Base-by-base conservation (phyloP, 1,140 invertebrate species). In the Calliphora vicina region DNA sequence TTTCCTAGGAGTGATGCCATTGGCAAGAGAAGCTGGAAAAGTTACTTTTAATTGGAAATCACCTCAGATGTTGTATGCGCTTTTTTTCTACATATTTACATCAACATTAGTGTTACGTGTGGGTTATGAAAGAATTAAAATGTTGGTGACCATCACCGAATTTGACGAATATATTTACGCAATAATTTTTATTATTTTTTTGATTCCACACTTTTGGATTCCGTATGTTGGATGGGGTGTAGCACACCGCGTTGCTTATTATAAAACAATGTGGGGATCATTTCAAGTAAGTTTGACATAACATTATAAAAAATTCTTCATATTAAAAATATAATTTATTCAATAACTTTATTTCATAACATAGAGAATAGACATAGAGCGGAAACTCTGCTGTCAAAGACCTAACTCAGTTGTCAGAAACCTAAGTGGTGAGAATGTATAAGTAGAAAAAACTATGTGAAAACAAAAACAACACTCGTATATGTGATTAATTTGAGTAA, bases 121-220 rank as follows among this genome's bases (percentile, higher is more conserved):
- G 3, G 93, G 93, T 8, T 92, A 92, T 84, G 93, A 93, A 87
- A 87, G 93, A 12, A 84, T 93, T 8, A 89, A 91, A 86, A 93
- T 93, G 82, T 84, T 94, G 12, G 87, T 90, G 13, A 92, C 91
- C 10, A 93, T 92, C 67, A 91, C 90, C 84, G 92, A 91, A 86
- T 94, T 94, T 84, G 93, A 94, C 85, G 93, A 94, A 83, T 93
- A 93, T 84, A 94, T 94, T 84, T 94, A 94, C 85, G 92, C 92
- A 3, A 91, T 93, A 78, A 89, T 94, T 25, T 94, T 93, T 84
- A 90, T 94, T 6, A 91, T 93, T 20, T 93, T 93, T 86, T 88
- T 94, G n/a, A 90, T 93, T 3, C 93, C 93, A 0, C 93, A 94
- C 85, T 94, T 94, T 87, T 93, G 92, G 92, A 93, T 93, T 67